Evolutionary conservation across 1,140 invertebrate species (phyloP).

Genomic region (Sinonovacula constricta): DNA sequence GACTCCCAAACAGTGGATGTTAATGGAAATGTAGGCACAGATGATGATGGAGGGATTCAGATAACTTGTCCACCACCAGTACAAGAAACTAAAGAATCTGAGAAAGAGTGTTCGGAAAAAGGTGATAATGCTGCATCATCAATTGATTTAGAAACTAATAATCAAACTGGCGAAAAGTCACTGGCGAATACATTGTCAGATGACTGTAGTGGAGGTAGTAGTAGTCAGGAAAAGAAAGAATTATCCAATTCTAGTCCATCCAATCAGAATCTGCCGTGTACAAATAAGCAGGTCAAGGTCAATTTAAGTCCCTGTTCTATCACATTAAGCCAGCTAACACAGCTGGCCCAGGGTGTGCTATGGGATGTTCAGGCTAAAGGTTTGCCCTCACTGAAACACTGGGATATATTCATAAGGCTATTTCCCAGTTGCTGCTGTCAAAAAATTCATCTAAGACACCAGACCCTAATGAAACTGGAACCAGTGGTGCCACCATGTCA

Average conservation of each 20-base stretch:
- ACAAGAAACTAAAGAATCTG: neutral
- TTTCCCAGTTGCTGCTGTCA: conserved; percentile 71
- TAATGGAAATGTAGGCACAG: no score
- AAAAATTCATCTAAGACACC: conserved; percentile 52
- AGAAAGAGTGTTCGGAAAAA: neutral
- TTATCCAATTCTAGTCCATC: neutral
- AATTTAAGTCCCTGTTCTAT: conserved; percentile 45
- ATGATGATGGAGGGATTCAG: neutral
- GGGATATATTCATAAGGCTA: conserved; percentile 71
- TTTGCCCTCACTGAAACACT: conserved; percentile 72
- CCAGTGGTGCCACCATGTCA: neutral
- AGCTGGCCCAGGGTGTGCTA: conserved; percentile 66
- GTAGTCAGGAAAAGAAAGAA: neutral
- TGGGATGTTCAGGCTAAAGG: conserved; percentile 74
- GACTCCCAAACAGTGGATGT: no score
- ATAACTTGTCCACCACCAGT: neutral
- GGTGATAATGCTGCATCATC: neutral
- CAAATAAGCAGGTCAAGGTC: no score
- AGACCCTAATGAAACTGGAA: neutral
- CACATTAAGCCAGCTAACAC: conserved; percentile 56
- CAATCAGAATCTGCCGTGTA: neutral
- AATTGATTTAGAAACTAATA: neutral
- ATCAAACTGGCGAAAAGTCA: neutral
- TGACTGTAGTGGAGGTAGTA: neutral
- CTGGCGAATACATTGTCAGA: no score